Evolutionary conservation across 2,888 invertebrate genomes (phyloP), one percentile per base, ranked within the genome.

Genomic region (Latrodectus elegans): DNA sequence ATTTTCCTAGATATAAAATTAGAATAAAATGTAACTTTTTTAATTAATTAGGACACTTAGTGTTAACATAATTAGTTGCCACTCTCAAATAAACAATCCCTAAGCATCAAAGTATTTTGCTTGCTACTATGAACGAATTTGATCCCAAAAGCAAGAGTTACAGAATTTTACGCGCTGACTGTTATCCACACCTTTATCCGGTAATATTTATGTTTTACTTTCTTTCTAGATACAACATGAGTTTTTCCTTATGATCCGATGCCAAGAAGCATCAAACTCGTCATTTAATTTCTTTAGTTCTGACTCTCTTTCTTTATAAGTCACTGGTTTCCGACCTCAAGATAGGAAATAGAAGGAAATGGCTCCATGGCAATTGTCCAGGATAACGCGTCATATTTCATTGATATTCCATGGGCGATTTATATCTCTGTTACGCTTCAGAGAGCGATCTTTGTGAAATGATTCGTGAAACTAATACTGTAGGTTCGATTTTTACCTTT

Each of bases 321-420:
- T 78, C 78, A 78, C 64, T 51, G 68, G 70, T 53, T 70, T 70
- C 70, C 68, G 78, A 78, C 78, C 78, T 67, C 55, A 53, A 10
- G 38, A 64, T 26, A 15, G 52, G 55, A 70, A 68, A 67, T 53
- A 38, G 64, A 78, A 73, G 64, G 70, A 51, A n/a, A 38, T 38
- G 26, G 76, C 65, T 52, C 78, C 53, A 70, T 78, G 78, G 78
- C 78, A 70, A 78, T 78, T 78, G 78, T 78, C 78, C 79, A 80
- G 79, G 71, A 80, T 55, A 80, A 80, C 70, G 71, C 71, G 79
- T 80, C 79, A 80, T 80, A 80, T 80, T 72, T 80, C 79, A 80
- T 80, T 80, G 79, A 70, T 80, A 80, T 80, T 80, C 79, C 72
- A 49, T 17, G 71, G 72, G 60, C 79, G 79, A 80, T 80, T 80